Evolutionary conservation across 2,888 invertebrate genomes (phyloP).

Genomic region (Sepioteuthis lessoniana): DNA sequence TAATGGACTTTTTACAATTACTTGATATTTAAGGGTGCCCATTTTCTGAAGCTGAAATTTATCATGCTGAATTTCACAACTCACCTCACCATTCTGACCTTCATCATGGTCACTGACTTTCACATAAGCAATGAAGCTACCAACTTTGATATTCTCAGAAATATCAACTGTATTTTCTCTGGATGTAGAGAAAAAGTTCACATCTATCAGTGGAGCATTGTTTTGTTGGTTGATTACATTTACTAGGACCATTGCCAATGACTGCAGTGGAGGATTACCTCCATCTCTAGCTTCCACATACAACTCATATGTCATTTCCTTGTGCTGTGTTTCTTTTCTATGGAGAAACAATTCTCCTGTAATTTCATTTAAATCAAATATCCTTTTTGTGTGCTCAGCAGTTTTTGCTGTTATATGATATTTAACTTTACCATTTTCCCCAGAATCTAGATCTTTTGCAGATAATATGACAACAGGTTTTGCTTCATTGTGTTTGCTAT

Average conservation of each 20-base stretch:
- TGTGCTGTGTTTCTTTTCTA: neutral
- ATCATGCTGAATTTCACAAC: neutral
- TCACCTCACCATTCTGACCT: neutral
- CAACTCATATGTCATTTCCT: neutral
- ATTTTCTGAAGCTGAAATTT: neutral
- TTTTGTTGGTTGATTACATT: neutral
- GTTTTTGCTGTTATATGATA: neutral
- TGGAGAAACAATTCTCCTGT: neutral
- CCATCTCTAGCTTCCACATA: neutral
- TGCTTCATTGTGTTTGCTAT: neutral
- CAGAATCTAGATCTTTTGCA: neutral
- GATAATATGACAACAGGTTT: conserved; percentile 4
- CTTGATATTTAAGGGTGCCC: neutral
- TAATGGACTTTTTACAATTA: neutral
- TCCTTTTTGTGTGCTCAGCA: neutral
- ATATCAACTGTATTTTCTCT: conserved; percentile 33
- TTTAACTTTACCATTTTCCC: neutral
- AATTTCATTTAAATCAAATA: neutral
- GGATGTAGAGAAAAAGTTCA: neutral
- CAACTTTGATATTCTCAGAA: neutral
- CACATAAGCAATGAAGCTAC: neutral
- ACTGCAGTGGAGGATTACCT: neutral
- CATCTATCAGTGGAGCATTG: neutral
- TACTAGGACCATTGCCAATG: neutral
- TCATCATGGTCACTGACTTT: conserved; percentile 17